phyloP scores from a whole-genome alignment of 2,888 invertebrate genomes.

The Diarsia mendica region DNA sequence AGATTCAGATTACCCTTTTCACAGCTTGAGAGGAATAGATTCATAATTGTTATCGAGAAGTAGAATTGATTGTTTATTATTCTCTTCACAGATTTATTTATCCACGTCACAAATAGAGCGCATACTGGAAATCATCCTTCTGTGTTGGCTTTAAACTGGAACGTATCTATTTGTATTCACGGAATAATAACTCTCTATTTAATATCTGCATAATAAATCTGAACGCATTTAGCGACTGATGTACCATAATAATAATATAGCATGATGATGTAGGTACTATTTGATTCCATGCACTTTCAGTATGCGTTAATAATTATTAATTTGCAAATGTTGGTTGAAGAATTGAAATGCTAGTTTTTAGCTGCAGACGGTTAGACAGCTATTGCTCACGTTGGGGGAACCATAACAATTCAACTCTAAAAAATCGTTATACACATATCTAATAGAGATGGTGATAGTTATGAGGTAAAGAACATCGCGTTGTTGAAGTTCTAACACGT shows the following conservation, averaged over 20 bases:
- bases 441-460: too few species aligned
- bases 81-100: slow-evolving; percentile 12
- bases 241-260: neutral
- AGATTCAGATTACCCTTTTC: neutral
- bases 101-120: slow-evolving; percentile 25
- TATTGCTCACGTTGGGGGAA: neutral
- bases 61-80: neutral
- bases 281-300: neutral
- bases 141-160: slow-evolving; percentile 7
- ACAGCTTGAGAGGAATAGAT: neutral
- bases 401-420: neutral
- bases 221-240: neutral
- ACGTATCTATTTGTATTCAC: slow-evolving; percentile 38
- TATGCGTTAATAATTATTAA: neutral
- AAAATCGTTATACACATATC: neutral
- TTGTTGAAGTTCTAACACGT: too few species aligned
- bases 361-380: too few species aligned
- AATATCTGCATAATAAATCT: slow-evolving; percentile 26
- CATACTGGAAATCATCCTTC: slow-evolving; percentile 35
- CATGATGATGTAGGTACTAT: neutral
- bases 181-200: slow-evolving; percentile 23
- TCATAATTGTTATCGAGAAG: neutral
- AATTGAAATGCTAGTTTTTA: too few species aligned
- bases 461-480: neutral
- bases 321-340: neutral